Conservation (phyloP, 2,113 vertebrate genomes). For the Meleagris gallopavo region DNA sequence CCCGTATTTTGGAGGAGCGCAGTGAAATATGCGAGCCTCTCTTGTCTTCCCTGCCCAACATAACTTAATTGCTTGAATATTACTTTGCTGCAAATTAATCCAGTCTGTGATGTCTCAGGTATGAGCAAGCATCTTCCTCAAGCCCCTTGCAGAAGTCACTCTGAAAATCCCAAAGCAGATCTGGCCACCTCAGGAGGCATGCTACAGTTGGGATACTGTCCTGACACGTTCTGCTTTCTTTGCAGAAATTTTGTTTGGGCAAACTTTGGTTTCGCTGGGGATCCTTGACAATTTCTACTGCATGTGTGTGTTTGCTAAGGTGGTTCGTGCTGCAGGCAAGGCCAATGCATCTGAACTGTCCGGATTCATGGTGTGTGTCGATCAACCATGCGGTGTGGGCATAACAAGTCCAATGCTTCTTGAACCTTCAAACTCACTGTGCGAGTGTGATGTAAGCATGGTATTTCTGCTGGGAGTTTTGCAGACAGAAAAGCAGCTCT, state of each 20-base stretch:
- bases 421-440: not conserved
- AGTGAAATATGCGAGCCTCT: not conserved
- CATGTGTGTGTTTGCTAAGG: accelerated
- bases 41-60: constrained; percentile 11
- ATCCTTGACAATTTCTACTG: not conserved
- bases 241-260: not conserved
- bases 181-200: not conserved
- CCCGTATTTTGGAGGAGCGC: constrained; percentile 12
- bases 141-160: not conserved
- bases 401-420: not conserved
- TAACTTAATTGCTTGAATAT: not conserved
- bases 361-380: not conserved
- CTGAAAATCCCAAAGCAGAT: not conserved
- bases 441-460: not conserved
- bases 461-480: not conserved
- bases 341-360: not conserved
- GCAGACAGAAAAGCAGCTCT: not conserved
- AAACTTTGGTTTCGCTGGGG: not conserved
- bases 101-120: not conserved
- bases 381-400: too few relatives aligned
- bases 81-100: constrained; percentile 29
- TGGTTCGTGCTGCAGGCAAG: not conserved
- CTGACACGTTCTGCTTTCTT: not conserved
- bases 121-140: accelerated
- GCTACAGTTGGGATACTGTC: not conserved